Conservation (phyloP, 2,888 invertebrate species). For the Euproctis similis region DNA sequence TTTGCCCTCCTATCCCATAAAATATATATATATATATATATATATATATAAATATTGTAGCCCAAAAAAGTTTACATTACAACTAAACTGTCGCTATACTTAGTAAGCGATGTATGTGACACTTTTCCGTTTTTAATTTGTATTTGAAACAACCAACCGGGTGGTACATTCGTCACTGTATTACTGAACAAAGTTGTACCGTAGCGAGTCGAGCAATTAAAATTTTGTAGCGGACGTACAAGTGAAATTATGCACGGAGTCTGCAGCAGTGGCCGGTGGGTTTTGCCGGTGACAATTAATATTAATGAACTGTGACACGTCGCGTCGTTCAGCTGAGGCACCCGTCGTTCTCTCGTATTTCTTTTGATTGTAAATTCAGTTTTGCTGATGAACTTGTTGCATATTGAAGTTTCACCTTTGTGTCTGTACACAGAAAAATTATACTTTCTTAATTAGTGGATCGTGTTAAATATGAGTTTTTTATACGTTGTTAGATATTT, state of each 20-base stretch:
- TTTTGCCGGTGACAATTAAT: conserved; percentile 56
- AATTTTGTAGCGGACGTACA: conserved; percentile 52
- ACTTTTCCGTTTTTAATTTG: conserved; percentile 25
- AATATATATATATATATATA: no score
- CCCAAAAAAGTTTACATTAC: no score
- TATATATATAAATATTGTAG: no score
- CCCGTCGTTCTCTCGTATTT: conserved; percentile 42
- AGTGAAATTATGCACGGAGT: conserved; percentile 65
- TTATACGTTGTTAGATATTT: no score
- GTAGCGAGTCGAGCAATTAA: conserved; percentile 58
- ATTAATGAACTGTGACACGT: conserved; percentile 69
- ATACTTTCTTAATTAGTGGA: conserved; percentile 11
- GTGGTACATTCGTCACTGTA: conserved; percentile 30
- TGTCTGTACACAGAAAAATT: conserved; percentile 14
- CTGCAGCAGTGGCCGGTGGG: conserved; percentile 53
- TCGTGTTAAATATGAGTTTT: conserved; percentile 12
- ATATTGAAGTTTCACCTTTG: conserved; percentile 32
- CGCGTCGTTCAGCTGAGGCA: conserved; percentile 46
- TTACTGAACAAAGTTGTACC: conserved; percentile 38
- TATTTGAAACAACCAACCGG: conserved; percentile 26
- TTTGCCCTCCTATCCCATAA: no score
- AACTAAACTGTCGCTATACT: conserved; percentile 19
- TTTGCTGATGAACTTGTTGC: conserved; percentile 55
- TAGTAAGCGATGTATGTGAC: conserved; percentile 8
- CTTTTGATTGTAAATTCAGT: conserved; percentile 65